Percentiles rank a stretch among this genome's conserved stretches.
phyloP scores from a whole-genome alignment of 1,140 invertebrate genomes.

The Ceratoteleas bidentatus region DNA sequence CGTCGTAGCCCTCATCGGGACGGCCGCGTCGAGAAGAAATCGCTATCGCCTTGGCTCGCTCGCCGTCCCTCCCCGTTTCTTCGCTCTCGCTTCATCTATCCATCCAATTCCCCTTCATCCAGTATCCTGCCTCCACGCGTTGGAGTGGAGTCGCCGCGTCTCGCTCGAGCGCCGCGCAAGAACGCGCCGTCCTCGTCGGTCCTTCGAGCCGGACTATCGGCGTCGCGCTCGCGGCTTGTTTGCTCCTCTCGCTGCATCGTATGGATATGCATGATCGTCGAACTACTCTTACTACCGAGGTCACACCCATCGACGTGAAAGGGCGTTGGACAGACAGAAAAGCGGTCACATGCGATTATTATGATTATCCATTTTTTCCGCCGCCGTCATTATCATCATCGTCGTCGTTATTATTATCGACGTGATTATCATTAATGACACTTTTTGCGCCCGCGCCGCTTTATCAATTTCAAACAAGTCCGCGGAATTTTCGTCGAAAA shows the following conservation, averaged over 20 bases:
- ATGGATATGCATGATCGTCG: constrained; percentile 66
- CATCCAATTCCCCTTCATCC: constrained; percentile 36
- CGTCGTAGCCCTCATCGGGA: constrained; percentile 64
- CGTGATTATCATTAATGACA: constrained; percentile 53
- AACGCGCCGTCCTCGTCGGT: constrained; percentile 5
- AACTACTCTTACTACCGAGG: constrained; percentile 67
- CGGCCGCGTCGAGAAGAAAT: constrained; percentile 58
- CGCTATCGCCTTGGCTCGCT: constrained; percentile 56
- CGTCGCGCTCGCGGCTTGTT: constrained; percentile 46
- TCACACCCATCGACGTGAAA: constrained; percentile 68
- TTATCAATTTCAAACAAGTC: constrained; percentile 35
- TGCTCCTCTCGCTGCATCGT: constrained; percentile 65
- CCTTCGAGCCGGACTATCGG: constrained; percentile 1
- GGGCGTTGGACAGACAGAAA: constrained; percentile 67
- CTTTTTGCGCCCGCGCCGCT: constrained; percentile 34
- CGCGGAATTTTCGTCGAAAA: constrained; percentile 17
- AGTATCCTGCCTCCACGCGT: constrained; percentile 4
- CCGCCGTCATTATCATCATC: constrained; percentile 34
- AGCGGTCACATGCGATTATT: constrained; percentile 61
- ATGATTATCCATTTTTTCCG: constrained; percentile 42
- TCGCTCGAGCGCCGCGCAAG: constrained; percentile 9
- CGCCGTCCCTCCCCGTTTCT: constrained; percentile 8
- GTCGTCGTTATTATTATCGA: constrained; percentile 44
- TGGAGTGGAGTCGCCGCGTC: constrained; percentile 16
- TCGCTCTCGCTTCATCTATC: constrained; percentile 38